phyloP scores from a whole-genome alignment of 2,113 vertebrate species.

The Turdus rufiventris region DNA sequence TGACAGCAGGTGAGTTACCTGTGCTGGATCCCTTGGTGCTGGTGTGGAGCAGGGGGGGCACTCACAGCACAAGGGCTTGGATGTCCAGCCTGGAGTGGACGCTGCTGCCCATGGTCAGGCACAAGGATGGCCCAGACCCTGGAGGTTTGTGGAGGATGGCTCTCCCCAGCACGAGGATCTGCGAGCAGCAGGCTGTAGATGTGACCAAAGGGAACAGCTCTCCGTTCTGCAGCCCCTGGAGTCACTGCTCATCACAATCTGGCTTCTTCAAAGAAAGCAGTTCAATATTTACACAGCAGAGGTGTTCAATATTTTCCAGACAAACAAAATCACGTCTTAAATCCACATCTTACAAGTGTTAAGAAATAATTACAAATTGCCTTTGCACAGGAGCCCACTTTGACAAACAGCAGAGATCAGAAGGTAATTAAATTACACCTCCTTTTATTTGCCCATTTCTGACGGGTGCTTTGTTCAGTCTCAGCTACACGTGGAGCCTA shows the following conservation, averaged over 20 bases:
- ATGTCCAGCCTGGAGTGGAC: constrained; percentile 87
- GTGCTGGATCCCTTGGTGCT: rapidly evolving
- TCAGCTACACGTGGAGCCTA: neutral
- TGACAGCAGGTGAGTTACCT: neutral
- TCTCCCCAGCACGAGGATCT: constrained; percentile 84
- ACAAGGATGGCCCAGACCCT: constrained; percentile 84
- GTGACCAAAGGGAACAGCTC: neutral
- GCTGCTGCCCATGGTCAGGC: constrained; percentile 83
- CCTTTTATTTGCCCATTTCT: neutral
- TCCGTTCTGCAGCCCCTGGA: neutral
- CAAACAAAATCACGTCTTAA: neutral
- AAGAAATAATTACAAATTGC: constrained; percentile 1
- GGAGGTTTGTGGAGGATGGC: constrained; percentile 78
- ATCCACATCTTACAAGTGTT: neutral
- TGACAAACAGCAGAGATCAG: neutral
- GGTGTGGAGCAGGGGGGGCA: neutral
- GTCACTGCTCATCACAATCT: neutral
- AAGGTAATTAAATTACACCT: constrained; percentile 7
- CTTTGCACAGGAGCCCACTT: neutral
- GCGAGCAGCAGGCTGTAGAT: neutral
- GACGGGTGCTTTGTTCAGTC: neutral
- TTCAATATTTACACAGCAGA: neutral
- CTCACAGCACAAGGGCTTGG: constrained; percentile 82
- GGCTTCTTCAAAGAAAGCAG: neutral
- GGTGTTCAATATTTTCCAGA: neutral